Base-by-base conservation (phyloP, 2,113 vertebrate species). In the Sylvicapra grimmia region DNA sequence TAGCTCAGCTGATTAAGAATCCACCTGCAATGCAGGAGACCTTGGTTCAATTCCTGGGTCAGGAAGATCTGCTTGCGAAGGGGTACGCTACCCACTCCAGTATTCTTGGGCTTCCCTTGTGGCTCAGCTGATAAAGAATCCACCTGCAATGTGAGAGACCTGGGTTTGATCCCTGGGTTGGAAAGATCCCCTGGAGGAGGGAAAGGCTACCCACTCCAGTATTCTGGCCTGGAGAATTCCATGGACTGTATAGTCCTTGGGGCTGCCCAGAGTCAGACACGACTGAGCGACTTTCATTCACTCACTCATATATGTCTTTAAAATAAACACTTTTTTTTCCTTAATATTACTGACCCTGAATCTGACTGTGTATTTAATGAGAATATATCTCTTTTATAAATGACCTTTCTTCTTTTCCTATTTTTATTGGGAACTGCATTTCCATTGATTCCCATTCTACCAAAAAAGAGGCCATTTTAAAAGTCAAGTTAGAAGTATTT, bases 401-500 rank as follows among this genome's bases (percentile, higher is more conserved):
- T 49, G 11, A 49, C 16, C 0, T 63, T 82, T 96, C n/a, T 58
- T 89, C 31, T 79, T 72, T 94, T 92, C 29, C 23, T 15, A 87
- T 90, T 96, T 90, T 86, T 47, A 92, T 1, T 36, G 29, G 85
- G 68, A 90, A 59, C 14, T 86, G 18, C 9, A 92, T 91, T 96
- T 89, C 63, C 65, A n/a, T 47, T 82, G 58, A 86, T 95, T 97
- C 56, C 36, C 63, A 92, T 53, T 59, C 65, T 91, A 61, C 61
- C 91, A 63, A 92, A 88, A 84, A 87, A 63, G 36, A 36, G 97
- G 61, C n/a, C 49, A 68, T 96, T 97, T 97, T 58, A 68, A 96
- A 97, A 97, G 94, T 85, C 86, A 96, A 91, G 93, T 92, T 96
- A 96, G 91, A 89, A 79, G 44, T 77, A 86, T 94, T 92, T 83